A percentile compares a stretch with the other conserved stretches of the same genome.
These are phyloP conservation scores for Rhopilema esculentum DNA, from an alignment of 30 jellyfish, hydroid and myxozoan genomes.

Conservation along the genomic window DNA sequence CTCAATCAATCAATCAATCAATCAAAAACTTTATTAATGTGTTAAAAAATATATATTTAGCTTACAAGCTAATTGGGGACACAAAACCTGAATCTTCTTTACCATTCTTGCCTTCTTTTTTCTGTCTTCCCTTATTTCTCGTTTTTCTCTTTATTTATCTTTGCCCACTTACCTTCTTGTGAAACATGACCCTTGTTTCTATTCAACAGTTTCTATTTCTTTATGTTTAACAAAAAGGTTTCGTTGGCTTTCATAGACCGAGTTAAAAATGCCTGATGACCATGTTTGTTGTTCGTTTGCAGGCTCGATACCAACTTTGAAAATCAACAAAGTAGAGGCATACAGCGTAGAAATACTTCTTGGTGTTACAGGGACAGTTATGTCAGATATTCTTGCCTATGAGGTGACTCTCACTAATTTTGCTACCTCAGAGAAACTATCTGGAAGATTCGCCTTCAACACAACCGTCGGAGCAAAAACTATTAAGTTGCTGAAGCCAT, in stretches of 20 bases:
- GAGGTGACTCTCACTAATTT: conserved; percentile 56
- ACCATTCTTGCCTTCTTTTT: neutral
- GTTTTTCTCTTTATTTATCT: too few relatives aligned
- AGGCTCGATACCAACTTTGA: conserved; percentile 75
- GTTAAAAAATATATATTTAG: too few relatives aligned
- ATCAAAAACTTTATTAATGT: neutral
- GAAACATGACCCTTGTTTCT: too few relatives aligned
- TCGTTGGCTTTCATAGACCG: too few relatives aligned
- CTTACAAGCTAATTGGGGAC: too few relatives aligned
- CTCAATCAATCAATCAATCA: neutral
- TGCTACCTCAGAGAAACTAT: conserved; percentile 40
- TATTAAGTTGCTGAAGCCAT: conserved; percentile 31
- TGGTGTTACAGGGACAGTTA: conserved; percentile 55
- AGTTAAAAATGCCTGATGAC: too few relatives aligned
- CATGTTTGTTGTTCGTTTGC: neutral
- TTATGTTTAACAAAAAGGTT: too few relatives aligned
- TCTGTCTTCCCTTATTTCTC: too few relatives aligned
- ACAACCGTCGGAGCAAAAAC: conserved; percentile 7
- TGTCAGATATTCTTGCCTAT: conserved; percentile 55
- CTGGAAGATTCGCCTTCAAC: conserved; percentile 5
- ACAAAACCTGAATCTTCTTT: neutral
- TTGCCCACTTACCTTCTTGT: too few relatives aligned
- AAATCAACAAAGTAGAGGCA: conserved; percentile 32
- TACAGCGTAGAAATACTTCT: conserved; percentile 35
- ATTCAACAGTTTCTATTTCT: too few relatives aligned